Percentiles rank a stretch among this genome's conserved stretches.
phyloP scores from a whole-genome alignment of 2,797 vertebrate species.

The Diplodus sargus region DNA sequence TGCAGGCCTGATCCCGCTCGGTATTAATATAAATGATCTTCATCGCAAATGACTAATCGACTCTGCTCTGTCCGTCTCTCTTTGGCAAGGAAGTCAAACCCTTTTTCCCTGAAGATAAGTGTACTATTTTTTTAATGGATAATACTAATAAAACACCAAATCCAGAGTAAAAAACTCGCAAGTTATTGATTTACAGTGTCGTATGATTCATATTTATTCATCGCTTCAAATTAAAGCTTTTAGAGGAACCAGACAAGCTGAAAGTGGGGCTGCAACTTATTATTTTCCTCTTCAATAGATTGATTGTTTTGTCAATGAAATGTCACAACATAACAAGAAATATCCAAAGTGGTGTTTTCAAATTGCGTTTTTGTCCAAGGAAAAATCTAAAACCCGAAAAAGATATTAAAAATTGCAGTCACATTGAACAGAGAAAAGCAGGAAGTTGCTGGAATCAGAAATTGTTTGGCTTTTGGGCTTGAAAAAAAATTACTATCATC shows the following conservation, averaged over 20 bases:
- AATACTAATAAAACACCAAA: conserved; percentile 46
- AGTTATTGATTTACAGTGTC: conserved; percentile 34
- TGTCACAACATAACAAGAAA: conserved; percentile 13
- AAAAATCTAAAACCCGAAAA: neutral
- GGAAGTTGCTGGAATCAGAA: neutral
- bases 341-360: conserved; percentile 12
- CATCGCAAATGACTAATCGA: conserved; percentile 70
- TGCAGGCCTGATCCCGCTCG: conserved; percentile 62
- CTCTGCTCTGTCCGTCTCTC: conserved; percentile 50
- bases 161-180: conserved; percentile 34
- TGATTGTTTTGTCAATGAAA: neutral
- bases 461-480: neutral
- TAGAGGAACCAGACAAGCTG: conserved; percentile 15
- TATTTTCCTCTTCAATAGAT: neutral
- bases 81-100: conserved; percentile 43
- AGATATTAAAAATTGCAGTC: neutral
- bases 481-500: neutral
- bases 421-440: neutral
- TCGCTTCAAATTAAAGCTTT: conserved; percentile 22
- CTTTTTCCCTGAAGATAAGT: conserved; percentile 54
- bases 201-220: conserved; percentile 25
- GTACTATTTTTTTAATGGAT: conserved; percentile 31
- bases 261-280: conserved; percentile 14
- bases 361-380: conserved; percentile 5
- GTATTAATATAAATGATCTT: conserved; percentile 77